These are phyloP conservation scores for Gastrophryne carolinensis DNA, from an alignment of 2,797 vertebrate genomes.

Conservation along the genomic window DNA sequence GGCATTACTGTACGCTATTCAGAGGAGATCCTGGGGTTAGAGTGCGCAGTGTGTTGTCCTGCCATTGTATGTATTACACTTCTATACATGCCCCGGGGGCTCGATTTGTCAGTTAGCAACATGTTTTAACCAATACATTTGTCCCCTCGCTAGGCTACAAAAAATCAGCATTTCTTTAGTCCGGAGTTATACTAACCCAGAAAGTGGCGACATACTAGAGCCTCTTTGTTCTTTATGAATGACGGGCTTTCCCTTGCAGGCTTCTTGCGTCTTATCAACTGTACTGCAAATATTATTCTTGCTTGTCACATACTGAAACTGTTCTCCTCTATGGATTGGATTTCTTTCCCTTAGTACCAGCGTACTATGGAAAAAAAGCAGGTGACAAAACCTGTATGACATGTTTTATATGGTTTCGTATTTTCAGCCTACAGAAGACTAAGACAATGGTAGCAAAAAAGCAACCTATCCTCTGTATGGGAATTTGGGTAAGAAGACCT, in stretches of 20 bases:
- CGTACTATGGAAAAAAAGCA: too few species aligned
- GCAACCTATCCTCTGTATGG: neutral
- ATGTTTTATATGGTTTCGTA: neutral
- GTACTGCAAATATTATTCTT: neutral
- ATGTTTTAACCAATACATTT: neutral
- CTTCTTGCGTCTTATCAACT: neutral
- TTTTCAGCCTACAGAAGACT: neutral
- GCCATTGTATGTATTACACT: neutral
- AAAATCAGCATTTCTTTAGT: neutral
- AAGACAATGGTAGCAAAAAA: neutral
- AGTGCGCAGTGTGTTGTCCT: neutral
- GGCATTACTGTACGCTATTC: neutral
- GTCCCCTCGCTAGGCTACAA: neutral
- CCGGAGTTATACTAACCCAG: neutral
- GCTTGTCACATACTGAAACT: neutral
- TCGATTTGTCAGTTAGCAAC: neutral
- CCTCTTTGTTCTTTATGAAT: neutral
- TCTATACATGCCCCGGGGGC: neutral
- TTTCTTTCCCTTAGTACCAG: neutral
- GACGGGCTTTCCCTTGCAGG: neutral
- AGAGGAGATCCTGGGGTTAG: neutral
- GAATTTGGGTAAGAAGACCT: too few species aligned
- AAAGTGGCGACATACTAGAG: neutral
- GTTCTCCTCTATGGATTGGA: neutral
- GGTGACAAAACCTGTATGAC: too few species aligned